A percentile compares a stretch with the other conserved stretches of the same genome.
phyloP scores from a whole-genome alignment of 2,113 vertebrate genomes.

The Gallinago undulata region DNA sequence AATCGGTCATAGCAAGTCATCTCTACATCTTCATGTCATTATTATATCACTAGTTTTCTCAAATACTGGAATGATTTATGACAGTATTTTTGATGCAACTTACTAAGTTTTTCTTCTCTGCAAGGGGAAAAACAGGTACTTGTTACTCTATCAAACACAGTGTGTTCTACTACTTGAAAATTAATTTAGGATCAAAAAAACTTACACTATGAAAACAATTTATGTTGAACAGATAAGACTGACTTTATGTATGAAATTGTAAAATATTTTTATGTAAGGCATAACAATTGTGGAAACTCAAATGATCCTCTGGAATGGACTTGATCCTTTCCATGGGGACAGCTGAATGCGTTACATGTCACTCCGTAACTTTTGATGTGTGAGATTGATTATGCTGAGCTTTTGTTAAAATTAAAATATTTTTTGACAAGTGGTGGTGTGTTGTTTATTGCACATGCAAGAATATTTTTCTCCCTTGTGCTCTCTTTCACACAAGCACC shows the following conservation, averaged over 20 bases:
- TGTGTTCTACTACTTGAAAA: neutral
- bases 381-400: neutral
- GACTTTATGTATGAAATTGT: neutral
- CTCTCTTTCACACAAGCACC: neutral
- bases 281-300: neutral
- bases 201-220: neutral
- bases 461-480: neutral
- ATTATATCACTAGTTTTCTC: neutral
- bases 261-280: neutral
- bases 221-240: neutral
- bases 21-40: neutral
- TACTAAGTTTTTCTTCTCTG: neutral
- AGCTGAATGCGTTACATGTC: neutral
- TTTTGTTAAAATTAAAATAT: slow-evolving; percentile 53
- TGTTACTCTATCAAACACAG: neutral
- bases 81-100: neutral
- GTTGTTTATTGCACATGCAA: neutral
- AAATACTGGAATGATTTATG: neutral
- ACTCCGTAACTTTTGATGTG: neutral
- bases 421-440: slow-evolving; percentile 5
- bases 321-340: neutral
- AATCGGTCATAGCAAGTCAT: neutral
- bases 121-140: neutral
- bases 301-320: neutral
- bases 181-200: neutral